Base-by-base conservation (phyloP, 1,140 invertebrate genomes). In the Camponotus floridanus region DNA sequence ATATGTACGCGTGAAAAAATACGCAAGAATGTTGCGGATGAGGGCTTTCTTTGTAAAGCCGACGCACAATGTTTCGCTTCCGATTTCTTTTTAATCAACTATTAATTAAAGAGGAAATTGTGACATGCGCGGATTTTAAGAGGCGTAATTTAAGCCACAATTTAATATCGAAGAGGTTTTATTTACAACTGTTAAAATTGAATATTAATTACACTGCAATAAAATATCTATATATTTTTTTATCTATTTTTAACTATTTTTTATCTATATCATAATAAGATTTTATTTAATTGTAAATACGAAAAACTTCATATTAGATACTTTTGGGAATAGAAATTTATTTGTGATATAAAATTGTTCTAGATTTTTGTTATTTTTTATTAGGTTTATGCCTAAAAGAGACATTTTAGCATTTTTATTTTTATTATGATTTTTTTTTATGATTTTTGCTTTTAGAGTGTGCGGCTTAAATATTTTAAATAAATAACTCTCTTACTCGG, bases 1-100 rank as follows among this genome's bases (percentile, higher is more conserved):
- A 59, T 26, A 39, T 57, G 21, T 2, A n/a, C 0, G 15, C 11
- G 45, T 5, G n/a, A 55, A 87, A 76, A 87, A 87, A 73, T 70
- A 9, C 3, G 18, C 7, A 51, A 9, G n/a, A 76, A 76, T 71
- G 33, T 57, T 21, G 33, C 64, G 18, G 15, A 68, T 33, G n/a
- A 2, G 11, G 64, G 33, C 15, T 26, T 67, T 9, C 6, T 31
- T 57, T 42, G 31, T 68, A 79, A 79, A 51, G 21, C n/a, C 36
- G 33, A 79, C 8, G 7, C 5, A 18, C 45, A 18, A 70, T 70
- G 45, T 51, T 9, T 39, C 33, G 1, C 31, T 9, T 15, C 7
- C 3, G 8, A 18, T 13, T 51, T 45, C 7, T 18, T 68, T 48
- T 68, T 36, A 33, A 79, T 26, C 0, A 18, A 68, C 8, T 5